Percentiles rank a stretch among this genome's conserved stretches.
Evolutionary conservation across 2,113 vertebrate genomes (phyloP).

Genomic region (Myotis lucifugus): DNA sequence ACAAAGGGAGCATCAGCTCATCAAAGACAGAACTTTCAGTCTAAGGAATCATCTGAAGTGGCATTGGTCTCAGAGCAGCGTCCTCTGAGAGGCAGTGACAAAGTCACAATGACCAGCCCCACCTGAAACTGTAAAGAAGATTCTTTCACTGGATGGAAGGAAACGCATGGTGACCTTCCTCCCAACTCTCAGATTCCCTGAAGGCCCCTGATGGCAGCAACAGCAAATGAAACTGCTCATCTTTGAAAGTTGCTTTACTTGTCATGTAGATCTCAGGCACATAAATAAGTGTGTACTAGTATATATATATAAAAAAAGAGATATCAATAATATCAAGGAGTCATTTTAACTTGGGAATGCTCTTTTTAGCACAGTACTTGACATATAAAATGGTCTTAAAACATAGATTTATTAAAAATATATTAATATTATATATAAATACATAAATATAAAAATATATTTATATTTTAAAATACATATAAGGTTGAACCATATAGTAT

Average conservation of each 20-base stretch:
- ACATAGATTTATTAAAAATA: neutral
- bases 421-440: neutral
- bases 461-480: neutral
- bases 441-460: neutral
- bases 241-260: neutral
- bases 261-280: constrained; percentile 2
- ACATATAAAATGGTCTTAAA: neutral
- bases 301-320: neutral
- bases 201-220: neutral
- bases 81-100: neutral
- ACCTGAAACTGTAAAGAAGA: neutral
- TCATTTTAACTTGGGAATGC: neutral
- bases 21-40: neutral
- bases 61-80: neutral
- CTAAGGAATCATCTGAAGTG: neutral
- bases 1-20: neutral
- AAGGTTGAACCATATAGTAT: neutral
- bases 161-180: neutral
- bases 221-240: neutral
- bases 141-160: neutral
- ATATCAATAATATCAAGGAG: neutral
- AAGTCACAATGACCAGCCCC: neutral
- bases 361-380: neutral
- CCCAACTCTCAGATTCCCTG: neutral
- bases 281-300: neutral